Evolutionary conservation across 1,140 invertebrate species (phyloP).

Genomic region (Uloborus diversus): DNA sequence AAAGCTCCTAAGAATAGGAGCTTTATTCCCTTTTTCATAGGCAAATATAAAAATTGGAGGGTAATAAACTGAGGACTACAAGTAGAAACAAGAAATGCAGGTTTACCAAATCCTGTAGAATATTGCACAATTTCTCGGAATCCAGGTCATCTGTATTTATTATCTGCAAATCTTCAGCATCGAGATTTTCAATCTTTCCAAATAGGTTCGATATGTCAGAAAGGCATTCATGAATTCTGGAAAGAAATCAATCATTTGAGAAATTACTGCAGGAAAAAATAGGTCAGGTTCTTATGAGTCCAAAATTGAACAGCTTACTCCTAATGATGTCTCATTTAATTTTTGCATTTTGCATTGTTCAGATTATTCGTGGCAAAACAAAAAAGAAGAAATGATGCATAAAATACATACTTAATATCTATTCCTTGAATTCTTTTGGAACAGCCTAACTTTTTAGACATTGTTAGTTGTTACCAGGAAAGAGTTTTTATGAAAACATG

Average conservation of each 20-base stretch:
- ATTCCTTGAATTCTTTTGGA: constrained; percentile 9
- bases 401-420: constrained; percentile 21
- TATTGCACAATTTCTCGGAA: constrained; percentile 14
- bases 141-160: constrained; percentile 13
- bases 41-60: too few relatives aligned
- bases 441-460: constrained; percentile 26
- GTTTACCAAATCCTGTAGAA: constrained; percentile 30
- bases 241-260: too few relatives aligned
- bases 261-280: too few relatives aligned
- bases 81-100: not conserved
- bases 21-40: too few relatives aligned
- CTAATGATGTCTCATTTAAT: not conserved
- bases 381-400: not conserved
- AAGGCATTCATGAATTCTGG: constrained; percentile 15
- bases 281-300: too few relatives aligned
- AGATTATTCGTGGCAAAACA: too few relatives aligned
- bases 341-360: not conserved
- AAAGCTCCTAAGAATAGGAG: too few relatives aligned
- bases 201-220: constrained; percentile 14
- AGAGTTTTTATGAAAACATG: too few relatives aligned
- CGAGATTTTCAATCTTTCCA: constrained; percentile 20
- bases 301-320: not conserved
- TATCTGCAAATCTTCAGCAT: not conserved
- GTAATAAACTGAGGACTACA: too few relatives aligned
- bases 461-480: too few relatives aligned